Evolutionary conservation across 2,888 invertebrate species (phyloP), one percentile per base, ranked within the genome.

Genomic region (Yponomeuta plumbellus): DNA sequence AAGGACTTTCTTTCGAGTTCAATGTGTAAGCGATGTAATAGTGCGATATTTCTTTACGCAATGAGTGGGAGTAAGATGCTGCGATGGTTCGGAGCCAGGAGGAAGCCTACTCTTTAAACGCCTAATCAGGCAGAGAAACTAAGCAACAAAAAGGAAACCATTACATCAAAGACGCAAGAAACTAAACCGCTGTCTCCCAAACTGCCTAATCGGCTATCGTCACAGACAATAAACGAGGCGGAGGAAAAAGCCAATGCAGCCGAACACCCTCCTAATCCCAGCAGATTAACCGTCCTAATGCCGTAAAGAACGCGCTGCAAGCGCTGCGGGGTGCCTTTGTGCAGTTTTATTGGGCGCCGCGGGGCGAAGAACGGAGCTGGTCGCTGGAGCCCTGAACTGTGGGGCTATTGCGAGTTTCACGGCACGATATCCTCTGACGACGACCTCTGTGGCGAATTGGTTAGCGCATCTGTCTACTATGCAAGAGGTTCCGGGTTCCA

Each of bases 311-410:
- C 74, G 75, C 66, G 26, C 65, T 20, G 59, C 56, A 34, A 44
- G 69, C 80, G 68, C 85, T 72, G 74, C 81, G 76, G 83, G 83
- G 81, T 63, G 79, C 71, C 81, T 76, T 82, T 87, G 86, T 86
- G 81, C 80, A 74, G 75, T 84, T 84, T 88, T 87, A 88, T 88
- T 89, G 86, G 83, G 75, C 77, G 79, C 80, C 79, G 76, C 79
- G 73, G 80, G 70, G 78, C 22, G 58, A 58, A 58, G 58, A 75
- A 83, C 80, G n/a, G n/a, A 58, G 21, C 22, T 52, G 44, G 44
- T 52, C 44, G 44, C 44, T 17, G 44, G 44, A 52, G 44, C 44
- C 44, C 44, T 52, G 1, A 52, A 13, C 8, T 52, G 44, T 2
- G 44, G 44, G 13, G 13, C 13, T 17, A 13, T 52, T 52, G 44